Evolutionary conservation across 2,113 vertebrate species (phyloP).

Genomic region (Lophochroa leadbeateri): DNA sequence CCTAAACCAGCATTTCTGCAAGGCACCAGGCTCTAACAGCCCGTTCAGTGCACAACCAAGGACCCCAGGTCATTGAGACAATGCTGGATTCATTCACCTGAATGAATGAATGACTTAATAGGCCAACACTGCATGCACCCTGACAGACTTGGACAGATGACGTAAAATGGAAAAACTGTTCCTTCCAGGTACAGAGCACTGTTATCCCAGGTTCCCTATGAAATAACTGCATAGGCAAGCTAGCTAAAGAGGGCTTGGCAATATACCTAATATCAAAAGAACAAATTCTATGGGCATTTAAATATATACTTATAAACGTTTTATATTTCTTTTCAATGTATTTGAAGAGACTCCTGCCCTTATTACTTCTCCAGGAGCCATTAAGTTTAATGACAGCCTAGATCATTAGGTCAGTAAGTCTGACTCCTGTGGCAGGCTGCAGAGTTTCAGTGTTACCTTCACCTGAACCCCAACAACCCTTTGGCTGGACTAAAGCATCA

Average conservation of each 20-base stretch:
- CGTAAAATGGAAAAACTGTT: background rate
- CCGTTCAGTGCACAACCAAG: background rate
- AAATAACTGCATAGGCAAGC: background rate
- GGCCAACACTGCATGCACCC: background rate
- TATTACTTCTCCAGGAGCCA: conserved; percentile 14
- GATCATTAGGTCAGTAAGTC: background rate
- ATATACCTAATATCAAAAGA: background rate
- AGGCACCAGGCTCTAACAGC: background rate
- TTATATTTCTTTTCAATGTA: background rate
- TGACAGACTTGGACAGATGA: background rate
- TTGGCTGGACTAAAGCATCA: background rate
- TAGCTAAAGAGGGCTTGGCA: background rate
- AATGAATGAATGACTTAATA: background rate
- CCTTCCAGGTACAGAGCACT: background rate
- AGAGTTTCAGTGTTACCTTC: background rate
- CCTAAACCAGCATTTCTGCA: background rate
- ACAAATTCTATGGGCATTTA: background rate
- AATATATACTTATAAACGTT: background rate
- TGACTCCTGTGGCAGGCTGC: background rate
- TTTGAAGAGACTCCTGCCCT: background rate
- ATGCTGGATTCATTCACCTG: background rate
- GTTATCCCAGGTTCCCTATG: background rate
- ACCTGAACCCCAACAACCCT: background rate
- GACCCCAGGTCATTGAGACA: background rate
- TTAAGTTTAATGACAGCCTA: background rate